Evolutionary conservation across 2,113 vertebrate genomes (phyloP), one percentile per base, ranked within the genome.

Genomic region (Apeltes quadracus): DNA sequence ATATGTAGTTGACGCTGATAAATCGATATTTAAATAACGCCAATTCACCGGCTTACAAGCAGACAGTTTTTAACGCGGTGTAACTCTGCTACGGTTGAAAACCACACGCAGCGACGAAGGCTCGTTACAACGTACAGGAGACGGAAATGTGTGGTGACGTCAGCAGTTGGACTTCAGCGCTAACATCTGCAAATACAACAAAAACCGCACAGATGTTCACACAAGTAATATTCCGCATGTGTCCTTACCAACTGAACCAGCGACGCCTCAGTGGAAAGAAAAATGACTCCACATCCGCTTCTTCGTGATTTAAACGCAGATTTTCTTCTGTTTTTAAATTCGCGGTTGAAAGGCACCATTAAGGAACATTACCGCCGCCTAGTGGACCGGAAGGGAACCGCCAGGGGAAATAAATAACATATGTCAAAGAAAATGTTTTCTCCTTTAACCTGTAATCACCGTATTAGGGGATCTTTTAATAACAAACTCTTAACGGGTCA

Each of bases 261-360:
- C 0, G 34, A 9, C 5, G 18, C 1, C 12, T 0, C 22, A 5
- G 3, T 5, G 10, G 29, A 10, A 0, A 15, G 11, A 16, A 15
- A 27, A 11, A 11, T 1, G 41, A 7, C 1, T 2, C 3, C 1
- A 20, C 3, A 1, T 0, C 29, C 0, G 1, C 32, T n/a, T 44
- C 67, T 16, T 43, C 5, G 0, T 15, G 2, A 10, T 18, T 8
- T 41, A 0, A 4, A 32, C 10, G 1, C 7, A 0, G 3, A 34
- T 34, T 34, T 34, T 34, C 32, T 34, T 34, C 32, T 34, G 32
- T 34, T 7, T 34, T 34, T 34, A 34, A 7, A 34, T 34, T 34
- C 32, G 5, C n/a, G 1, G 41, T 3, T 1, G 0, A 20, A 7
- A n/a, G 16, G 7, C 3, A 3, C 2, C 2, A 34, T 6, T 1